Percentiles rank a stretch among this genome's conserved stretches.
Conservation (phyloP, 2,888 invertebrate genomes). For the Eudemis profundana region DNA sequence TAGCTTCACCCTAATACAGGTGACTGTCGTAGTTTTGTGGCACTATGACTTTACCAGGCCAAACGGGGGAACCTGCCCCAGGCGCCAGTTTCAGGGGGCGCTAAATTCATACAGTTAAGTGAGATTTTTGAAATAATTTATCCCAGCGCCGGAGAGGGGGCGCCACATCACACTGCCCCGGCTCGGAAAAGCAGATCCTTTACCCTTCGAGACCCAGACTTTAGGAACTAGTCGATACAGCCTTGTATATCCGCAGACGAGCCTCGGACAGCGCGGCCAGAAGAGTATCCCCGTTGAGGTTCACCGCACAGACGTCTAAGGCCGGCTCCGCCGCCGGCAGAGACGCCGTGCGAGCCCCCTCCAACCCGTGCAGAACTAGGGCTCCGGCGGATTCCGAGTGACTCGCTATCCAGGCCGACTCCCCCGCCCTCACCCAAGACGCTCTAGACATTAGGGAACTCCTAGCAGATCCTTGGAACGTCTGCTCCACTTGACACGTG, state of each 20-base stretch:
- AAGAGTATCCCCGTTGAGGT: slow-evolving; percentile 79
- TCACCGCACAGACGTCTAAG: slow-evolving; percentile 88
- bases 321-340: slow-evolving; percentile 88
- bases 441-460: slow-evolving; percentile 89
- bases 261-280: slow-evolving; percentile 88
- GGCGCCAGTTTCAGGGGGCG: no score
- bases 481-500: slow-evolving; percentile 84
- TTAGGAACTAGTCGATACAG: slow-evolving; percentile 62
- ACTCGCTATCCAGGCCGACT: slow-evolving; percentile 88
- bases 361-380: slow-evolving; percentile 87
- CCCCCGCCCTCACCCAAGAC: slow-evolving; percentile 85
- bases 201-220: neutral
- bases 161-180: no score
- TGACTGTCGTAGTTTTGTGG: no score
- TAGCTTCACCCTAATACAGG: no score
- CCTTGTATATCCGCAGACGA: slow-evolving; percentile 87
- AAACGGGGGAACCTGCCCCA: no score
- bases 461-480: slow-evolving; percentile 88
- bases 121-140: no score
- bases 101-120: no score
- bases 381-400: slow-evolving; percentile 90
- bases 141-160: no score
- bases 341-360: slow-evolving; percentile 75
- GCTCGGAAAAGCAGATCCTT: no score
- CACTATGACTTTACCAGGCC: no score